Evolutionary conservation across 2,113 vertebrate species (phyloP).

Genomic region (Ciconia maguari): DNA sequence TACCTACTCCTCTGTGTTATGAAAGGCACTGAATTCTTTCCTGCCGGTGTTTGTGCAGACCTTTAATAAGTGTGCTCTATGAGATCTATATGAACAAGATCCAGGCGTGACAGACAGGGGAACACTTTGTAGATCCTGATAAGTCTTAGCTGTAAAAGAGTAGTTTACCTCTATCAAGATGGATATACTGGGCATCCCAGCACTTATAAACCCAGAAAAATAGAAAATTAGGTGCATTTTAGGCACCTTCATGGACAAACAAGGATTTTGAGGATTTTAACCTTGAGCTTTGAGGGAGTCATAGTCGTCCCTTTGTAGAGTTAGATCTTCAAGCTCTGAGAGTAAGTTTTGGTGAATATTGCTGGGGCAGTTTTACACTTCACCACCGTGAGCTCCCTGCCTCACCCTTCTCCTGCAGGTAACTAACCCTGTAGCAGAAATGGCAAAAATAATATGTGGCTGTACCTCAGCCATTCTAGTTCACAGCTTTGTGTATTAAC

Average conservation of each 20-base stretch:
- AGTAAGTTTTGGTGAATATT: background rate
- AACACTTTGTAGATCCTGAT: background rate
- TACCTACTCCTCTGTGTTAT: background rate
- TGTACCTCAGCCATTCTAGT: background rate
- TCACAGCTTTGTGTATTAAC: background rate
- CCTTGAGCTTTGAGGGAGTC: background rate
- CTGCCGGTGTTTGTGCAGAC: background rate
- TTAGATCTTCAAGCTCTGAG: background rate
- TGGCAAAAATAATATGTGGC: background rate
- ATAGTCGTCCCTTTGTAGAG: background rate
- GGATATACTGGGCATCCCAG: background rate
- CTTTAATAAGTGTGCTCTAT: background rate
- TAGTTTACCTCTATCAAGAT: background rate
- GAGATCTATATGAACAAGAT: background rate
- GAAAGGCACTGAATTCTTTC: background rate
- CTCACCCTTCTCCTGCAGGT: background rate
- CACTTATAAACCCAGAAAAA: background rate
- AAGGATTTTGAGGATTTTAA: background rate
- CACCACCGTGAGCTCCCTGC: background rate
- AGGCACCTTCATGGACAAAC: background rate
- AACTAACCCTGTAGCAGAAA: background rate
- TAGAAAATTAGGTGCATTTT: background rate
- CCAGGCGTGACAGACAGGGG: background rate
- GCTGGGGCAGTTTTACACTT: background rate
- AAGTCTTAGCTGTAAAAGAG: background rate